Conservation (phyloP, 2,888 invertebrate species). For the Synergus umbraculus region DNA sequence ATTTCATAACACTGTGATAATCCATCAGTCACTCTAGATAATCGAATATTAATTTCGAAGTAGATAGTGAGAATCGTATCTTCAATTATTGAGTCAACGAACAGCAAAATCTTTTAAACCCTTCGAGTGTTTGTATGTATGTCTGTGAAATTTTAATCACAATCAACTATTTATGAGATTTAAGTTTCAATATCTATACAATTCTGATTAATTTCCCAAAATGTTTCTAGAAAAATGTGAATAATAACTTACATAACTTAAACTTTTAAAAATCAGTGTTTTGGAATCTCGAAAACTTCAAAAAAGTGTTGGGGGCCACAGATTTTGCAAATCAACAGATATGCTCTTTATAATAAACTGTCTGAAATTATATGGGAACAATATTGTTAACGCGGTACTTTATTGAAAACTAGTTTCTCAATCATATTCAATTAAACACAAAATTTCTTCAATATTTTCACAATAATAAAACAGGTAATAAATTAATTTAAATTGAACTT, state of each 20-base stretch:
- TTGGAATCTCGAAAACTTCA: not conserved
- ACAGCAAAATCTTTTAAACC: not conserved
- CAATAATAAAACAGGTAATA: no score
- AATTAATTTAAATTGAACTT: not conserved
- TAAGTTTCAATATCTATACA: not conserved
- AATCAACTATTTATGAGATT: not conserved
- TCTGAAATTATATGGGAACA: conserved; percentile 33
- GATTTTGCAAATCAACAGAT: not conserved
- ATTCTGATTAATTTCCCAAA: not conserved
- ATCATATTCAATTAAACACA: not conserved
- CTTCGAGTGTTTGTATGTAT: not conserved
- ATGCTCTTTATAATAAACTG: not conserved
- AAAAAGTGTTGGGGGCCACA: conserved; percentile 30
- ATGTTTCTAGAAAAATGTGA: not conserved
- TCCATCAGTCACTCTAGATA: conserved; percentile 15
- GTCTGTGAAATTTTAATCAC: not conserved
- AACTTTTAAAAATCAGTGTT: not conserved
- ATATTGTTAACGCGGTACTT: not conserved
- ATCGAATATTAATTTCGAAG: conserved; percentile 14
- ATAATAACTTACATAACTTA: not conserved
- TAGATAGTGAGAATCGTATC: not conserved
- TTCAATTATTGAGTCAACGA: not conserved
- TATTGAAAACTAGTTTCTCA: not conserved
- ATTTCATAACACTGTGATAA: conserved; percentile 26
- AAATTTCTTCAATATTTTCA: no score